A percentile compares a stretch with the other conserved stretches of the same genome.
These are phyloP conservation scores for Oncorhynchus masou DNA, from an alignment of 2,113 vertebrate genomes.

Conservation along the genomic window DNA sequence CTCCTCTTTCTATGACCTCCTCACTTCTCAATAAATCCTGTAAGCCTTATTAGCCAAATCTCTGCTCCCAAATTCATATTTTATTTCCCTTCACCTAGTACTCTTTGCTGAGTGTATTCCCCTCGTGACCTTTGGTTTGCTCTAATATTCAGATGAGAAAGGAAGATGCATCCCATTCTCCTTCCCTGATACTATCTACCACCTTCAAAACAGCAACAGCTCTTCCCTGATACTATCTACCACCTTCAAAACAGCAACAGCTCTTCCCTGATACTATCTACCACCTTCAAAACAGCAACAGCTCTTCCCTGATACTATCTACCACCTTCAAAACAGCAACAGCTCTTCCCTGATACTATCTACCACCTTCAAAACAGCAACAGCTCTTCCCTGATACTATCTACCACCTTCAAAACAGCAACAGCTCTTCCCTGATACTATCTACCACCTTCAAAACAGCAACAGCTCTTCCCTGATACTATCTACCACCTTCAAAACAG, in stretches of 20 bases:
- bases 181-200: neutral
- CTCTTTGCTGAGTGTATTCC: neutral
- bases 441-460: no score
- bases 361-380: no score
- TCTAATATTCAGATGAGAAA: neutral
- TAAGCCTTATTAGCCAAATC: neutral
- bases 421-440: neutral
- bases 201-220: neutral
- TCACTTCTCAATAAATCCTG: neutral
- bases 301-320: neutral
- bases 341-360: no score
- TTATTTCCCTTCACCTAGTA: neutral
- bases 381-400: neutral
- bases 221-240: neutral
- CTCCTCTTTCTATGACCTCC: neutral
- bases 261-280: no score
- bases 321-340: neutral
- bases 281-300: no score
- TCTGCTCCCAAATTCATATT: neutral
- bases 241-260: neutral
- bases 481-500: neutral
- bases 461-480: neutral
- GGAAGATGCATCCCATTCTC: neutral
- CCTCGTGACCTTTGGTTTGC: no score
- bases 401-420: neutral